Evolutionary conservation across 1,140 invertebrate genomes (phyloP), one percentile per base, ranked within the genome.

Genomic region (Holotrichia oblita): DNA sequence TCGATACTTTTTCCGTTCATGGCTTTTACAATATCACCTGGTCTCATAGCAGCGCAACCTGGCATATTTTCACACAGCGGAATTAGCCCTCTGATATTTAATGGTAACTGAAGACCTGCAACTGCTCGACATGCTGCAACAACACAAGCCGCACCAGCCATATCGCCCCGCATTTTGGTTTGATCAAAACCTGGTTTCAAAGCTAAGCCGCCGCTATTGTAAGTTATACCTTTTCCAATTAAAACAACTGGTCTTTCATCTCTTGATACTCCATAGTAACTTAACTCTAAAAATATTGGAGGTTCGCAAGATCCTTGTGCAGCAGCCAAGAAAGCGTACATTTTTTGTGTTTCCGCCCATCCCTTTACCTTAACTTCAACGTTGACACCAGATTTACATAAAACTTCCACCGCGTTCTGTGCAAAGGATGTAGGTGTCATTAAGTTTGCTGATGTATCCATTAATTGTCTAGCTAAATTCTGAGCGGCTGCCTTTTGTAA

Each of bases 151-250:
- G 91, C 92, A 12, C 92, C 92, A 27, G 91, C 91, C 92, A 93
- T 93, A 83, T 93, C 92, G 17, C 88, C 92, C 77, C 92, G 83
- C 91, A 92, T 93, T 44, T 87, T 85, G 79, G 90, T 89, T 89
- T 93, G 92, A 44, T 89, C 86, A 27, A 88, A 86, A 40, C 86
- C 85, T 12, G 87, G 82, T 83, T 93, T 93, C 7, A 93, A 78
- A 61, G 91, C 91, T 34, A 93, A 89, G 42, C 92, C 92, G 73
- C 92, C 92, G 82, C 90, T 91, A 83, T 93, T 92, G 87, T 92
- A 93, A 2, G 91, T 93, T 14, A 93, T 87, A 9, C 92, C 92
- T 86, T 93, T 89, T n/a, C 88, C 89, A 80, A 87, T 80, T 20
- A 86, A 79, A 24, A 85, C 85, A 4, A 89, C 88, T 40, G 88